Percentiles rank a stretch among this genome's conserved stretches.
phyloP scores from a whole-genome alignment of 2,888 invertebrate genomes.

The Tipula unca region DNA sequence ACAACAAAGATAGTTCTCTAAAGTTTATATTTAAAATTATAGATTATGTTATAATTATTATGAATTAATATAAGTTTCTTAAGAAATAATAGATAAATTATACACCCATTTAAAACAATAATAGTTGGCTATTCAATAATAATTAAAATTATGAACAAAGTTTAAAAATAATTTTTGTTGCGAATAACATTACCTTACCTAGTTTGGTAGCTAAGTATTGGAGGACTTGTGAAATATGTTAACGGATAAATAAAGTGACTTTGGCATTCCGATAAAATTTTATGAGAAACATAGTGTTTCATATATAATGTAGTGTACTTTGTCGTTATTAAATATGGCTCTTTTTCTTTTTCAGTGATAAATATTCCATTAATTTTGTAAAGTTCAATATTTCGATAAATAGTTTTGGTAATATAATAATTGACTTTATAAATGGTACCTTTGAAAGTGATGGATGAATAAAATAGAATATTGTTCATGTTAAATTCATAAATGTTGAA shows the following conservation, averaged over 20 bases:
- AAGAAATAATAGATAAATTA: no score
- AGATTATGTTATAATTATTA: no score
- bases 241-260: not conserved
- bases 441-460: not conserved
- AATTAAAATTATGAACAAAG: no score
- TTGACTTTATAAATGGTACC: not conserved
- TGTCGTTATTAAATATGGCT: not conserved
- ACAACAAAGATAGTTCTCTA: no score
- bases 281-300: no score
- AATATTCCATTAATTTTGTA: no score
- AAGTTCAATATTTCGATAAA: not conserved
- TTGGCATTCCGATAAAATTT: no score
- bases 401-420: not conserved
- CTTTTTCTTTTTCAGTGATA: not conserved
- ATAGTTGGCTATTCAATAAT: no score
- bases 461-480: not conserved
- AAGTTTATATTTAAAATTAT: no score
- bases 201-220: not conserved
- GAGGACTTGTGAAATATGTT: not conserved
- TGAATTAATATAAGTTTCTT: not conserved
- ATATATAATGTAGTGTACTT: not conserved
- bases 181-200: no score
- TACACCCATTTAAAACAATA: no score
- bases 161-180: not conserved
- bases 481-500: not conserved